Conservation (phyloP, 2,113 vertebrate species). For the Callipepla californica region DNA sequence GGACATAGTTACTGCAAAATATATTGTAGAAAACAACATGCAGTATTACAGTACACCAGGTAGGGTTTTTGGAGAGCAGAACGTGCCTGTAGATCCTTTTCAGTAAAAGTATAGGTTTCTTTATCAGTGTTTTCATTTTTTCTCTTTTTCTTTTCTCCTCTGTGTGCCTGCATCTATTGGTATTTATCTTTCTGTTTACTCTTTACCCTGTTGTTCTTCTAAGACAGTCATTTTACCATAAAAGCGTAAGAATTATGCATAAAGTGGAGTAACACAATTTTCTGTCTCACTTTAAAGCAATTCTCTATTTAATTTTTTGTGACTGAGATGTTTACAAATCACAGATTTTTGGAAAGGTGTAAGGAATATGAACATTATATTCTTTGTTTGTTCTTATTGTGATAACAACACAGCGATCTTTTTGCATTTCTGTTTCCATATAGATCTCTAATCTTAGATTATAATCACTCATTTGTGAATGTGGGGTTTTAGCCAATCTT, state of each 20-base stretch:
- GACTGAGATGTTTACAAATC: neutral
- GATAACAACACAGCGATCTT: neutral
- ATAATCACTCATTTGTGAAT: neutral
- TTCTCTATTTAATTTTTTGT: neutral
- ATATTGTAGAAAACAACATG: neutral
- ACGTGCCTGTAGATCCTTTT: neutral
- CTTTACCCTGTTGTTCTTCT: neutral
- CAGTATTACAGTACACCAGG: neutral
- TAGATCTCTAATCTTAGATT: neutral
- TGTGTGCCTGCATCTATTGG: neutral
- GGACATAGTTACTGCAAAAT: neutral
- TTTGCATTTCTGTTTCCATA: neutral
- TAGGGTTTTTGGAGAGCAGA: neutral
- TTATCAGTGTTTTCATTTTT: neutral
- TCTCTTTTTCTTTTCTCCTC: neutral
- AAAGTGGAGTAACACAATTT: neutral
- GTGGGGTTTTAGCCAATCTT: fast-evolving
- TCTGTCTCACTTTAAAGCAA: neutral
- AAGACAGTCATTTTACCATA: neutral
- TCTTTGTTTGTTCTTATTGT: neutral
- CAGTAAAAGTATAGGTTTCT: neutral
- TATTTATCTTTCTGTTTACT: neutral
- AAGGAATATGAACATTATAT: neutral
- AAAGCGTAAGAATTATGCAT: neutral
- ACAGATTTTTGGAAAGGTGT: neutral